Base-by-base conservation (phyloP, 2,888 invertebrate genomes). In the Antitype chi region DNA sequence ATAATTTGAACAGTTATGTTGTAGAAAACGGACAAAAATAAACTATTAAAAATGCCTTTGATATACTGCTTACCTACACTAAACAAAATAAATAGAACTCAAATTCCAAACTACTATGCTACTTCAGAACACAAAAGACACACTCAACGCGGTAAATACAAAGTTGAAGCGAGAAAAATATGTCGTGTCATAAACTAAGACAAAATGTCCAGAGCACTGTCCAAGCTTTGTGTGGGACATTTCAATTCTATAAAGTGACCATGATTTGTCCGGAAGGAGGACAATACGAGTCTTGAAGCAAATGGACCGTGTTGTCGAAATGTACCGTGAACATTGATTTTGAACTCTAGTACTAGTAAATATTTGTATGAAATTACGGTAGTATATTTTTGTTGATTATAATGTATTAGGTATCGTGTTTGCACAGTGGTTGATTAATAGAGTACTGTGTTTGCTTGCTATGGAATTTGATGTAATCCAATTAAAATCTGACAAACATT, bases 181-280 rank as follows among this genome's bases (percentile, higher is more conserved):
- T 68, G 70, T 67, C 3, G 32, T 62, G 76, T 81, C 85, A 75
- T 79, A 85, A 78, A 87, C 68, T 76, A 82, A 82, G 82, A 85
- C 87, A 70, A 73, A 87, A 87, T 76, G 74, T 82, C 78, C 67
- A 66, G 69, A 74, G 63, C 73, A 84, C 43, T 81, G 78, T 59
- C 76, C 70, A 70, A 74, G 80, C 78, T 78, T 84, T 87, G 83
- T 86, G 76, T 74, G 38, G 53, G 80, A 82, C 84, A 78, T 82
- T 85, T 82, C 81, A 85, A 85, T 86, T 88, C 76, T 83, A 70
- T 69, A 80, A 80, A 85, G 85, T 84, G 87, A 83, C 86, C 78
- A 84, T 80, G 86, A 82, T 90, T 90, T 85, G 81, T 80, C 78
- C 62, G 66, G 47, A 73, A 60, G n/a, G n/a, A 47, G 62, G 66